phyloP scores from a whole-genome alignment of 2,797 vertebrate genomes.

The Argyrosomus regius region DNA sequence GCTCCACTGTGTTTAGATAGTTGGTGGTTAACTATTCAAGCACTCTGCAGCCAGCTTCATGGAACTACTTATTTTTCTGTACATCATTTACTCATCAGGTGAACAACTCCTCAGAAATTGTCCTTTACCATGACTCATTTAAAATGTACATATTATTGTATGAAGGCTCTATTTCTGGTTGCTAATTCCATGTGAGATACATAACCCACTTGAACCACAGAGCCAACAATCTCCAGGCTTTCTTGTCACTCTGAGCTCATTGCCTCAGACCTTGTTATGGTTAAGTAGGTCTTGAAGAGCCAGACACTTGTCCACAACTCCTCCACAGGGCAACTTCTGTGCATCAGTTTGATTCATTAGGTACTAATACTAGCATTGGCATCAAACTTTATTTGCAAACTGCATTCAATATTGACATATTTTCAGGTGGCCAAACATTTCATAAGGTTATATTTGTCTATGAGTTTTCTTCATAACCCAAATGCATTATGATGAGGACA shows the following conservation, averaged over 20 bases:
- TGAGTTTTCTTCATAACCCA: not conserved
- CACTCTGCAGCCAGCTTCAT: not conserved
- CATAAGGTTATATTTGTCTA: not conserved
- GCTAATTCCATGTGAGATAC: constrained; percentile 6
- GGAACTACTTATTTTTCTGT: not conserved
- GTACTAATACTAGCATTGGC: not conserved
- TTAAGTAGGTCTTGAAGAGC: constrained; percentile 29
- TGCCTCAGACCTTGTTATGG: constrained; percentile 26
- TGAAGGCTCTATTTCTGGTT: not conserved
- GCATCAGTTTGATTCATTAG: constrained; percentile 1
- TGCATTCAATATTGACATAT: not conserved
- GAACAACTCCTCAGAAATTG: not conserved
- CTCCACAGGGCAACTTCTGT: constrained; percentile 2
- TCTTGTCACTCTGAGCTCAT: constrained; percentile 7
- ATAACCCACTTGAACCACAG: constrained; percentile 31
- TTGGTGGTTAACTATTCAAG: not conserved
- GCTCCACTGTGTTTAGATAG: not conserved
- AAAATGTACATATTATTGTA: not conserved
- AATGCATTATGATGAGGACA: not conserved
- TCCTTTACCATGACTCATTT: not conserved
- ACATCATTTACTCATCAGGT: not conserved
- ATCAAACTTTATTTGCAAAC: not conserved
- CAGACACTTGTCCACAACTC: constrained; percentile 25
- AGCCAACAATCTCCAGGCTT: not conserved
- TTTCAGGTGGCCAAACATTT: not conserved